Conservation (phyloP, 2,797 vertebrate genomes). For the Galagoides demidoff region DNA sequence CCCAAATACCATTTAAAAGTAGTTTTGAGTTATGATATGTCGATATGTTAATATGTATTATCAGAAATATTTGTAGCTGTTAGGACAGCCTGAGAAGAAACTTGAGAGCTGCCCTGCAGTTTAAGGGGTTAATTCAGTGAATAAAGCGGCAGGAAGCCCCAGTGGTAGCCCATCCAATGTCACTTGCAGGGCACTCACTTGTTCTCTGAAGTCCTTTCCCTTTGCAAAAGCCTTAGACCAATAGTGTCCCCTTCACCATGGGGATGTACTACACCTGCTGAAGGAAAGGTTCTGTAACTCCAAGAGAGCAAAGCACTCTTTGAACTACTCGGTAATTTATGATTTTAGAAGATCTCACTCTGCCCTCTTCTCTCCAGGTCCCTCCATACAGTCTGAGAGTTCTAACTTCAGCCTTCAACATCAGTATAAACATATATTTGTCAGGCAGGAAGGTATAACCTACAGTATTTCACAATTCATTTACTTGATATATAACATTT, state of each 20-base stretch:
- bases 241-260: too few relatives aligned
- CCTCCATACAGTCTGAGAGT: not conserved
- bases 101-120: not conserved
- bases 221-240: not conserved
- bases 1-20: not conserved
- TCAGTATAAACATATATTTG: not conserved
- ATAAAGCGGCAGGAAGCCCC: not conserved
- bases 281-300: not conserved
- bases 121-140: not conserved
- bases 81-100: not conserved
- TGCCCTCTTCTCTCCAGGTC: not conserved
- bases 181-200: not conserved
- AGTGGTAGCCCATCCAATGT: not conserved
- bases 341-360: not conserved
- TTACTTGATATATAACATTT: not conserved
- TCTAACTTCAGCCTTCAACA: not conserved
- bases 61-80: conserved; percentile 6
- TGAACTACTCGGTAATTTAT: not conserved
- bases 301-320: not conserved
- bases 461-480: not conserved
- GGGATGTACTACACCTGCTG: not conserved
- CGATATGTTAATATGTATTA: not conserved
- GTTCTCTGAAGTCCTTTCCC: not conserved
- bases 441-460: not conserved
- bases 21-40: not conserved